Evolutionary conservation across 2,797 vertebrate genomes (phyloP).

Genomic region (Halcyon badia): DNA sequence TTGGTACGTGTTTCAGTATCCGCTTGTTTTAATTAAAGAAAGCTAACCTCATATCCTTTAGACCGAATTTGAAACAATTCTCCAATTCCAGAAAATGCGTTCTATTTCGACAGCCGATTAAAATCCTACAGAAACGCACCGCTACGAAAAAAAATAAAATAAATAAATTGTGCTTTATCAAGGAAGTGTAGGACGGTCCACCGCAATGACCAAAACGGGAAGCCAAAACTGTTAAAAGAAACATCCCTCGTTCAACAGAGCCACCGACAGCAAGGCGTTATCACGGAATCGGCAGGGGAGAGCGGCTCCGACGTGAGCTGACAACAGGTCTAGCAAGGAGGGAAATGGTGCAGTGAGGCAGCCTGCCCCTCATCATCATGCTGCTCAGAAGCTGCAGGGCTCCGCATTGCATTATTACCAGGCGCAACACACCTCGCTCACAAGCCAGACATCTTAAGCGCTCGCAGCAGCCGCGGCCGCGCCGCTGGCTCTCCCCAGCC

Average conservation of each 20-base stretch:
- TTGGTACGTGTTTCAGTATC: neutral
- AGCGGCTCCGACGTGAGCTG: neutral
- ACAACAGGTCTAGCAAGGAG: slow-evolving; percentile 27
- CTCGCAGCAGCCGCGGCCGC: neutral
- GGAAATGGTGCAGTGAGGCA: slow-evolving; percentile 54
- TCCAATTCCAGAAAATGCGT: neutral
- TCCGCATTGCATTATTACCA: slow-evolving; percentile 47
- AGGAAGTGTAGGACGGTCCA: neutral
- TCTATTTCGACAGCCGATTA: neutral
- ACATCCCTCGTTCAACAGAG: neutral
- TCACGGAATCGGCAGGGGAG: neutral
- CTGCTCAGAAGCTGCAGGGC: slow-evolving; percentile 59
- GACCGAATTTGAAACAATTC: neutral
- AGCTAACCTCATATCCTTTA: neutral
- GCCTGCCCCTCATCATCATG: slow-evolving; percentile 63
- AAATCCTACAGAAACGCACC: neutral
- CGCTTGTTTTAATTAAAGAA: neutral
- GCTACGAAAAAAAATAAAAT: neutral
- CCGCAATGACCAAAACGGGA: neutral
- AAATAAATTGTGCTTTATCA: neutral
- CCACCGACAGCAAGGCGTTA: neutral
- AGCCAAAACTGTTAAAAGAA: neutral
- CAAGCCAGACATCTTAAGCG: neutral
- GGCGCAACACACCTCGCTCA: slow-evolving; percentile 37
- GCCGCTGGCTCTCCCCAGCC: neutral